phyloP scores from a whole-genome alignment of 2,113 vertebrate species.

The Dromiciops gliroides region DNA sequence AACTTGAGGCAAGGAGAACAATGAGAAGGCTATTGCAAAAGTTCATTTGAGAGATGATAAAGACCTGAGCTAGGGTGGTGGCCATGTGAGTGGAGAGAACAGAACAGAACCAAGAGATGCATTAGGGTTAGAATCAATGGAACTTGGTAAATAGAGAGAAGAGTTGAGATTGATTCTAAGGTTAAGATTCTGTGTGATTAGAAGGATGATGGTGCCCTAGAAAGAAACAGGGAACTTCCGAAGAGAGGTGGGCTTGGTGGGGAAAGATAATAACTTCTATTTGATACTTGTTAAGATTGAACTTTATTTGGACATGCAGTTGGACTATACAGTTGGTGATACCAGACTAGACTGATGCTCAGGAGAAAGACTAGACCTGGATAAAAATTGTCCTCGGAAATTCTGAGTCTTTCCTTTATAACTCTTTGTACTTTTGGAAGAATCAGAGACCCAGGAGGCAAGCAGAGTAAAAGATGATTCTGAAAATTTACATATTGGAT shows the following conservation, averaged over 20 bases:
- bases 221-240: not conserved
- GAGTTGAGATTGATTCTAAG: not conserved
- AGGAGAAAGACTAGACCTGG: not conserved
- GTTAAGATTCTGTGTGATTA: not conserved
- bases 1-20: not conserved
- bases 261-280: not conserved
- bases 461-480: not conserved
- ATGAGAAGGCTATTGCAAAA: not conserved
- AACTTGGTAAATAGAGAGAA: not conserved
- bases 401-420: not conserved
- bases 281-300: too few species aligned
- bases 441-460: too few species aligned
- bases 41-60: not conserved
- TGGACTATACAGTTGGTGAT: too few species aligned
- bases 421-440: not conserved
- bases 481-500: not conserved
- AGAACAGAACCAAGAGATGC: not conserved
- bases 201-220: not conserved
- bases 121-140: not conserved
- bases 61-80: not conserved
- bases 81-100: not conserved
- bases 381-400: not conserved
- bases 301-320: too few species aligned
- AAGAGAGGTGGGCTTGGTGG: not conserved
- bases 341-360: not conserved